Evolutionary conservation across 53 echinoderm and acorn worm genomes (phyloP), one percentile per base, ranked within the genome.

Genomic region (Hippasteria phrygiana): DNA sequence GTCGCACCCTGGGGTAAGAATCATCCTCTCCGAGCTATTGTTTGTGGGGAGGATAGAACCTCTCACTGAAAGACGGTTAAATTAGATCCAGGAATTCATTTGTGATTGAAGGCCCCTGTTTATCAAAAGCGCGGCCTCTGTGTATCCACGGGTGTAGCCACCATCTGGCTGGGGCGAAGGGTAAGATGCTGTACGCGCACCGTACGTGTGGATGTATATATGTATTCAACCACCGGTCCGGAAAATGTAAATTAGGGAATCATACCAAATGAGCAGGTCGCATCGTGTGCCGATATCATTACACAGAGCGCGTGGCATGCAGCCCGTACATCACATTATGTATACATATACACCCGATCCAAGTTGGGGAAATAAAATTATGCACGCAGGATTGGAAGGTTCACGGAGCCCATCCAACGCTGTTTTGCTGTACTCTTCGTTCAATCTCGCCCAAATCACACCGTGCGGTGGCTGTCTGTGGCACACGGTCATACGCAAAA

Each of bases 251-350:
- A 78, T 41, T 34, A 43, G 41, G 39, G 38, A 33, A 42, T 42
- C 62, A 81, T 80, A 80, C 62, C 22, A 81, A 81, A 81, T 81
- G 81, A 81, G 81, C 59, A 42, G 69, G 37, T 33, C 37, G 3
- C 16, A 16, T 9, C 69, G 48, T 48, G 14, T 14, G 48, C 48
- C 8, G 48, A 7, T 7, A 48, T 48, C 48, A 14, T 48, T 14
- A 48, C 73, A 41, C 40, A 39, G 22, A 56, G 78, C 59, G 37
- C 32, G 69, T 72, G 39, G 1, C 3, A n/a, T n/a, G n/a, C n/a
- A n/a, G 39, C 20, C 20, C 4, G 22, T 17, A 71, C 71, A 71
- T 29, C 1, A 1, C 71, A 71, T 71, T 71, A 71, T 71, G 1
- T 39, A 71, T 16, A 20, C 71, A 59, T 4, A 22, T 4, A 8